phyloP scores from a whole-genome alignment of 2,797 vertebrate species.

The Oryzias dopingdopingensis region DNA sequence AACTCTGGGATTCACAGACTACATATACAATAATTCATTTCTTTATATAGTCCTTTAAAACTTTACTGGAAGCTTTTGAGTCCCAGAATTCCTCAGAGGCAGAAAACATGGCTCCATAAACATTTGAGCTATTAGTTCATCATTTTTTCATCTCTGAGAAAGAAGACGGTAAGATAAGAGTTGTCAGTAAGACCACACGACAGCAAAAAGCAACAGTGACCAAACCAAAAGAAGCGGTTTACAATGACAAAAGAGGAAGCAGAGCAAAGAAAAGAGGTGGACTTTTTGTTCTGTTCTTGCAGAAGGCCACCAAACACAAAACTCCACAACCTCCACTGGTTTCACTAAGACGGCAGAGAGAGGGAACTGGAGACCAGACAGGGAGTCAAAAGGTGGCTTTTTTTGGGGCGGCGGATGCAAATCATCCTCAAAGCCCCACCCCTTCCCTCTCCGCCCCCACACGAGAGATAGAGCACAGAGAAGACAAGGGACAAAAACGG shows the following conservation, averaged over 20 bases:
- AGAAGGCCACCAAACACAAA: conserved; percentile 98
- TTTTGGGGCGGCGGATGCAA: background rate
- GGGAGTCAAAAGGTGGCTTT: conserved; percentile 13
- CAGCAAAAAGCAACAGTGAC: conserved; percentile 94
- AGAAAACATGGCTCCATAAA: conserved; percentile 92
- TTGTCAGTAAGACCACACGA: conserved; percentile 91
- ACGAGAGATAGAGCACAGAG: conserved; percentile 97
- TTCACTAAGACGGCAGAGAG: conserved; percentile 96
- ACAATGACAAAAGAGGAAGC: conserved; percentile 63
- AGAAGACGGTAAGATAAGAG: conserved; percentile 82
- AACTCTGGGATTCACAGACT: conserved; percentile 91
- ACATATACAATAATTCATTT: background rate
- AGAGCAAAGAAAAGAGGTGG: conserved; percentile 92
- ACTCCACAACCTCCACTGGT: conserved; percentile 98
- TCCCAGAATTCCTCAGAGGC: conserved; percentile 93
- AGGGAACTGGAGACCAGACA: conserved; percentile 54
- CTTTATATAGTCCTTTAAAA: conserved; percentile 13
- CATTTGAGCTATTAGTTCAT: conserved; percentile 91
- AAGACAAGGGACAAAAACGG: conserved; percentile 99
- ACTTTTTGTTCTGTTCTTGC: conserved; percentile 74
- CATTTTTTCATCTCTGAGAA: conserved; percentile 96
- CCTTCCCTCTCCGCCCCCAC: conserved; percentile 60
- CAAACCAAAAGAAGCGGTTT: conserved; percentile 33
- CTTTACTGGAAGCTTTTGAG: conserved; percentile 78
- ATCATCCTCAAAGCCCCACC: conserved; percentile 14